Evolutionary conservation across 2,797 vertebrate species (phyloP).

Genomic region (Pelobates cultripes): DNA sequence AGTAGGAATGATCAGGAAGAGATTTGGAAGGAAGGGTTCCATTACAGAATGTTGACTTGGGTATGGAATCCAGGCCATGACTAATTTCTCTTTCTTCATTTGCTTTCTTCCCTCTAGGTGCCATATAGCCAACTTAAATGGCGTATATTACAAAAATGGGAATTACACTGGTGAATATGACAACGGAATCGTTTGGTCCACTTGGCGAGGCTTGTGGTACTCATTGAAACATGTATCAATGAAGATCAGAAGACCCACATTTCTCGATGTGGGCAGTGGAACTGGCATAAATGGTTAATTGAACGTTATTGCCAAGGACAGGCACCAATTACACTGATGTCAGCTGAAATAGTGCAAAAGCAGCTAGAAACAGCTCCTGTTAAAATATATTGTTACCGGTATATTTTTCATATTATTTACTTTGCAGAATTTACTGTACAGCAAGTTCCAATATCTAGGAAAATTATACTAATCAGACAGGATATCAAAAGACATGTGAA

Average conservation of each 20-base stretch:
- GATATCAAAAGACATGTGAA: too few species aligned
- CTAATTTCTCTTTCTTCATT: too few species aligned
- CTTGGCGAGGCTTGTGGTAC: slow-evolving; percentile 88
- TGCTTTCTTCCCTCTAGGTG: slow-evolving; percentile 70
- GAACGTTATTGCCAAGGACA: background rate
- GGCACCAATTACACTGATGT: background rate
- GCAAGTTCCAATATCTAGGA: too few species aligned
- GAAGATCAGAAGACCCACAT: slow-evolving; percentile 81
- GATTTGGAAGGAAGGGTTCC: too few species aligned
- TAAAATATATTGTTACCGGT: background rate
- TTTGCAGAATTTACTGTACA: too few species aligned
- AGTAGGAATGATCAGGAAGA: too few species aligned
- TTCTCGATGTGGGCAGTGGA: slow-evolving; percentile 80
- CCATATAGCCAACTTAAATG: slow-evolving; percentile 87
- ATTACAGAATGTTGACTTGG: background rate
- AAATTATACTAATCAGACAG: too few species aligned
- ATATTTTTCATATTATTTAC: too few species aligned
- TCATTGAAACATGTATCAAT: slow-evolving; percentile 85
- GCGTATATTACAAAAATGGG: slow-evolving; percentile 80
- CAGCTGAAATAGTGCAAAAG: background rate
- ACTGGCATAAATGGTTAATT: slow-evolving; percentile 67
- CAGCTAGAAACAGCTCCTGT: background rate
- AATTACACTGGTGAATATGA: slow-evolving; percentile 77
- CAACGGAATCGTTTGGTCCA: slow-evolving; percentile 85
- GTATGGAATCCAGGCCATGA: too few species aligned